Evolutionary conservation across 1,140 invertebrate genomes (phyloP).

Genomic region (Bombus waltoni): DNA sequence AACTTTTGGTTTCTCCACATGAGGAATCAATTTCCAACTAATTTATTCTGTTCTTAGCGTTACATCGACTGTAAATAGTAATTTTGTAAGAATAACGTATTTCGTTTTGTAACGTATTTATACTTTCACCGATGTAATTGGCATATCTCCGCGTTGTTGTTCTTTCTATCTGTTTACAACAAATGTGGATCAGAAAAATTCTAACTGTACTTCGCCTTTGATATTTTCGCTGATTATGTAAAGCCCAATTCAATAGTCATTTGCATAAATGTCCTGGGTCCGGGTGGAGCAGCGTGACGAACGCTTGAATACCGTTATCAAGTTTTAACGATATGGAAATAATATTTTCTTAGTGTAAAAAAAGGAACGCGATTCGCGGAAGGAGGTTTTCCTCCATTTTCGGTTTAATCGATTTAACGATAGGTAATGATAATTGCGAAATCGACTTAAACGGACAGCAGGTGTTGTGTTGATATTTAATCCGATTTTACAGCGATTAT

Average conservation of each 20-base stretch:
- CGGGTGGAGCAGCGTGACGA: not conserved
- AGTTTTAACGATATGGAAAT: constrained; percentile 40
- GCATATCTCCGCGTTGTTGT: no score
- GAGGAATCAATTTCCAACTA: no score
- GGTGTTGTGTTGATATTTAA: not conserved
- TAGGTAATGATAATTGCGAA: not conserved
- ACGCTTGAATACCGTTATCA: constrained; percentile 11
- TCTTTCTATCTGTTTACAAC: not conserved
- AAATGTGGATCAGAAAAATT: not conserved
- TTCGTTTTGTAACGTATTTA: no score
- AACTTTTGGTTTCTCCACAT: no score
- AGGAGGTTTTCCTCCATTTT: not conserved
- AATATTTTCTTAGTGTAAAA: constrained; percentile 33
- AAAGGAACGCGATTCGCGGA: no score
- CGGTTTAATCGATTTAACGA: constrained; percentile 8
- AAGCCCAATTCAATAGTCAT: not conserved
- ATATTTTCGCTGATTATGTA: not conserved
- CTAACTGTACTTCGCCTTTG: no score
- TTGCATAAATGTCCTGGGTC: constrained; percentile 18
- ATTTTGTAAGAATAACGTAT: no score
- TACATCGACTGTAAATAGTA: no score
- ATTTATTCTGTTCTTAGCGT: no score
- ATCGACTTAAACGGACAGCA: not conserved
- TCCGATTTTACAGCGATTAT: not conserved
- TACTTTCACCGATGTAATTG: no score